Evolutionary conservation across 1,140 invertebrate species (phyloP), one percentile per base, ranked within the genome.

Genomic region (Drosophila persimilis): DNA sequence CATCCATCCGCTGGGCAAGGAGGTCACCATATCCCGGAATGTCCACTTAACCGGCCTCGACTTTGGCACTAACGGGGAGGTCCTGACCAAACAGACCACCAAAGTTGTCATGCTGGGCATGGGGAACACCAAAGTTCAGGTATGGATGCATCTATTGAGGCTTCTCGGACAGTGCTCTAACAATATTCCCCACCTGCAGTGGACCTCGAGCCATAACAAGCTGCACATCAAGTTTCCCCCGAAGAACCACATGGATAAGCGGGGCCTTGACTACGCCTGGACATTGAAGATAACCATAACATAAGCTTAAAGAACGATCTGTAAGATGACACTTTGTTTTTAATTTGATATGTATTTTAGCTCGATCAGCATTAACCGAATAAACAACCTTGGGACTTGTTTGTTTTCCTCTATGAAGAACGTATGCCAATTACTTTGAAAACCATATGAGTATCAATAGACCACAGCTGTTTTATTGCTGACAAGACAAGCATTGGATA

Each of bases 171-270:
- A 26, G 4, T 24, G 0, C 39, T 24, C 51, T 52, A n/a, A 13
- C 26, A 7, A 13, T 50, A 31, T 31, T 41, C 0, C 43, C 56
- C 17, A 24, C 55, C 73, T 47, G 11, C 59, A 91, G 90, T 91
- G 89, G 86, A 41, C 75, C 11, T 35, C 72, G 2, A 57, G 13
- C 20, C 55, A 66, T 0, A 77, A 77, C 13, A 70, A 56, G 51
- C 7, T 91, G 29, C 77, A 80, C 15, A 79, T 91, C 13, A 56
- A 55, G 20, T 90, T 91, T 17, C 90, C 90, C 0, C 83, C 86
- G 0, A 91, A 91, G 39, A 43, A 90, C 51, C 84, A 75, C 11
- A 86, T 91, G 8, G 90, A 91, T 52, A 90, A 90, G 46, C 60
- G 65, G 7, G 67, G 84, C 0, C 44, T 91, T 7, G 75, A 88